phyloP scores from a whole-genome alignment of 1,140 invertebrate genomes.

The Euura lappo region DNA sequence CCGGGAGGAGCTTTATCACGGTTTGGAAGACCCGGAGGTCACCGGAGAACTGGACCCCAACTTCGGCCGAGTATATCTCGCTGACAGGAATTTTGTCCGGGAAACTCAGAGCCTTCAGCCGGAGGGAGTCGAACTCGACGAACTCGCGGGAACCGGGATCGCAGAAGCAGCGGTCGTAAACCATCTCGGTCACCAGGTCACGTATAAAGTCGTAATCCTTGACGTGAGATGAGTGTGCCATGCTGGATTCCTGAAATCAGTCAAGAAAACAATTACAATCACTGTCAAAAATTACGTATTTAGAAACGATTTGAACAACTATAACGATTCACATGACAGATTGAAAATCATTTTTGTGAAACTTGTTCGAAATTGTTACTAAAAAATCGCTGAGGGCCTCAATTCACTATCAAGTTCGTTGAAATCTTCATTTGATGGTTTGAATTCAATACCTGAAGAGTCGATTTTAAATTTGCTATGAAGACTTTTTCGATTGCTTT shows the following conservation, averaged over 20 bases:
- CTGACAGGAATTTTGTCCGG: conserved; percentile 23
- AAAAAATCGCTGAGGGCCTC: too few relatives aligned
- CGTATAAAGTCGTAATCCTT: conserved; percentile 41
- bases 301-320: too few relatives aligned
- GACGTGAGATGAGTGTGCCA: not conserved
- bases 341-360: too few relatives aligned
- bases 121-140: conserved; percentile 44
- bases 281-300: too few relatives aligned
- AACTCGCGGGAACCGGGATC: conserved; percentile 51
- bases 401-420: too few relatives aligned
- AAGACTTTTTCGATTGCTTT: too few relatives aligned
- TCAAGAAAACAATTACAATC: too few relatives aligned
- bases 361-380: too few relatives aligned
- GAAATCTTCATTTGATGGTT: too few relatives aligned
- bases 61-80: conserved; percentile 27
- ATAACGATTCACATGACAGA: too few relatives aligned
- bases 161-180: conserved; percentile 50
- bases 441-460: too few relatives aligned
- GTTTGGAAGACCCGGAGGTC: conserved; percentile 35
- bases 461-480: too few relatives aligned
- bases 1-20: conserved; percentile 44
- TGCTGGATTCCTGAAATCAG: not conserved
- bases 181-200: conserved; percentile 50
- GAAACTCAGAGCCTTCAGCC: conserved; percentile 23
- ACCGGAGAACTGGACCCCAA: conserved; percentile 46